These are phyloP conservation scores for Menura novaehollandiae DNA, from an alignment of 2,113 vertebrate genomes.

Conservation along the genomic window DNA sequence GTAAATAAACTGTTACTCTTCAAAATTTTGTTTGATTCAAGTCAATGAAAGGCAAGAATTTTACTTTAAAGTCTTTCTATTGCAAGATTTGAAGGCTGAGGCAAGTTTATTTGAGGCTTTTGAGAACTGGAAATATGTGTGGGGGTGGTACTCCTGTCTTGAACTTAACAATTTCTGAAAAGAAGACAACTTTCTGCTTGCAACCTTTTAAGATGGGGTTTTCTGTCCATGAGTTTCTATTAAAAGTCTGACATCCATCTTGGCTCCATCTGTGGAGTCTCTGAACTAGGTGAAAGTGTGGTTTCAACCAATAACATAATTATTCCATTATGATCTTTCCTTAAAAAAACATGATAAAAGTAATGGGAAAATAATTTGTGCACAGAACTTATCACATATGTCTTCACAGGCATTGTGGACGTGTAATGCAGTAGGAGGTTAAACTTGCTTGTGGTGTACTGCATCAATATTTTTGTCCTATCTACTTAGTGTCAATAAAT, in stretches of 20 bases:
- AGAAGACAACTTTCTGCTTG: conserved; percentile 14
- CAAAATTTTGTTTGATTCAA: background rate
- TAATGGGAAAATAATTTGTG: background rate
- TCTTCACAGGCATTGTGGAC: background rate
- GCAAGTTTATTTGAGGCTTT: conserved; percentile 39
- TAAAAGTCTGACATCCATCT: background rate
- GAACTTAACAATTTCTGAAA: conserved; percentile 41
- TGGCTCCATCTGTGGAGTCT: background rate
- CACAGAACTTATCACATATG: background rate
- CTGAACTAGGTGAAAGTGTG: background rate
- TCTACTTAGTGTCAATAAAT: background rate
- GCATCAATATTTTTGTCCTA: conserved; percentile 6
- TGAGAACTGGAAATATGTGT: conserved; percentile 31
- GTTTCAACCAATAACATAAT: background rate
- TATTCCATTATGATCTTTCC: background rate
- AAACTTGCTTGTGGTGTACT: background rate
- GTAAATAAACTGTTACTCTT: background rate
- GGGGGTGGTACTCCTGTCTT: conserved; percentile 12
- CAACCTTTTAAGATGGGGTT: background rate
- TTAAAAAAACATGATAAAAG: background rate
- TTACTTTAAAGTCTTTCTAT: background rate
- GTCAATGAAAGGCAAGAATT: background rate
- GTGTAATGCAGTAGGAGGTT: background rate
- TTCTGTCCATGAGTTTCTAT: conserved; percentile 14
- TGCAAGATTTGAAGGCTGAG: background rate